Base-by-base conservation (phyloP, 92 coral and sea anemone species). In the Nematostella vectensis region DNA sequence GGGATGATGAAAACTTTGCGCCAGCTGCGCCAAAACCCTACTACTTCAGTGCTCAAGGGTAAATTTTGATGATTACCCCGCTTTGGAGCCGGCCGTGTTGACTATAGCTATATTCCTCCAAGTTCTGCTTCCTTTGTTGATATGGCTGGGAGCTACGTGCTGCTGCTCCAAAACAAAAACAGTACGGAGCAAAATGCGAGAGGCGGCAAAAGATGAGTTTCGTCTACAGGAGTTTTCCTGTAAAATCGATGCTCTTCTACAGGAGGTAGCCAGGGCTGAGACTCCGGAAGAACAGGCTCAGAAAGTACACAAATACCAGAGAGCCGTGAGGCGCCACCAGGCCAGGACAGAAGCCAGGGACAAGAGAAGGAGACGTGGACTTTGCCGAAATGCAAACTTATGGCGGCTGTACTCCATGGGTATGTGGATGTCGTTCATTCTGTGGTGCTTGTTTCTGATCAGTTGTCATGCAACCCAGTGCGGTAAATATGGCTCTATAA, bases 381-480 rank as follows among this genome's bases (percentile, higher is more conserved):
- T 29, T 17, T 62, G 54, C 43, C 70, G 71, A n/a, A 45, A 55
- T 19, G 71, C 52, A 6, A 62, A 71, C 31, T 16, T 65, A 23
- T 11, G 48, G 10, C 60, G 79, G 11, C 47, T 73, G 27, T 37
- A 45, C 50, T 73, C 79, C 29, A 73, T 73, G 73, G 58, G 58
- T 12, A 6, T 74, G 62, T 66, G 42, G 43, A 50, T 74, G 27
- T 74, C 75, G 17, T 74, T 74, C 36, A 65, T 65, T 37, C 28
- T 74, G 52, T 74, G 80, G 74, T 37, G 51, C 4, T 4, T 59
- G 0, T 74, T 48, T 28, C 50, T 74, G 30, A 56, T 67, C 36
- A 66, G 80, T 15, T 74, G 80, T 31, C 61, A 52, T 20, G 50
- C 64, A 33, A 33, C 75, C 47, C 50, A 74, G 38, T 74, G 80